Conservation (phyloP, 2,797 vertebrate genomes). For the Aldrovandia affinis region DNA sequence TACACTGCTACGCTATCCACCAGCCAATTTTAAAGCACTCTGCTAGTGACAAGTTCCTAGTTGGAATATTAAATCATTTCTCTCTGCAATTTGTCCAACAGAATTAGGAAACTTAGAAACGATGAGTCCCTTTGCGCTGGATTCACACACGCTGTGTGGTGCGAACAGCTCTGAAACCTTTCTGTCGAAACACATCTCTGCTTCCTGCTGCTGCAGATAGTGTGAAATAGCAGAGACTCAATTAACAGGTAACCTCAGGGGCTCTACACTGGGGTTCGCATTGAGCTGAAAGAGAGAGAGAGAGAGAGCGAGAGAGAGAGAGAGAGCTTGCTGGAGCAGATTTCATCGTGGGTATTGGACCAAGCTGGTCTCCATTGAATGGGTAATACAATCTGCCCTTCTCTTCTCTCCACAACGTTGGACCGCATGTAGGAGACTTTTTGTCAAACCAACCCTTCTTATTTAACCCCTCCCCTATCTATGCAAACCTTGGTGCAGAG, state of each 20-base stretch:
- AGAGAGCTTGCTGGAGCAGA: background rate
- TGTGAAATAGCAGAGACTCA: background rate
- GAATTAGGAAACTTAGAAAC: background rate
- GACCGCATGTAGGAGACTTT: background rate
- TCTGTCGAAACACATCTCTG: background rate
- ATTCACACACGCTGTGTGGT: background rate
- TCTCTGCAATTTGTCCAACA: background rate
- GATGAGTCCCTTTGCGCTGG: background rate
- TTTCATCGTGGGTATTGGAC: too few relatives aligned
- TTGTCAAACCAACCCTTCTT: background rate
- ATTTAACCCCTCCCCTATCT: too few relatives aligned
- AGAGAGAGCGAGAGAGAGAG: background rate
- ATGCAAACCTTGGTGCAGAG: background rate
- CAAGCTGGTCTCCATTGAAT: background rate
- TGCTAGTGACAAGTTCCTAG: background rate
- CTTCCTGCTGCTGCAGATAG: background rate
- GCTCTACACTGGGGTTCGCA: background rate
- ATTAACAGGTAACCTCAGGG: background rate
- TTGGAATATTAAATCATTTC: background rate
- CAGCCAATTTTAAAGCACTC: slow-evolving; percentile 8
- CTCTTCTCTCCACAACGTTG: background rate
- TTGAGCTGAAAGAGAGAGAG: background rate
- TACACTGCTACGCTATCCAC: background rate
- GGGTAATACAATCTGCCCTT: background rate
- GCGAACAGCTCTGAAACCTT: background rate